These are phyloP conservation scores for Phaethon lepturus DNA, from an alignment of 2,113 vertebrate species.

Conservation along the genomic window DNA sequence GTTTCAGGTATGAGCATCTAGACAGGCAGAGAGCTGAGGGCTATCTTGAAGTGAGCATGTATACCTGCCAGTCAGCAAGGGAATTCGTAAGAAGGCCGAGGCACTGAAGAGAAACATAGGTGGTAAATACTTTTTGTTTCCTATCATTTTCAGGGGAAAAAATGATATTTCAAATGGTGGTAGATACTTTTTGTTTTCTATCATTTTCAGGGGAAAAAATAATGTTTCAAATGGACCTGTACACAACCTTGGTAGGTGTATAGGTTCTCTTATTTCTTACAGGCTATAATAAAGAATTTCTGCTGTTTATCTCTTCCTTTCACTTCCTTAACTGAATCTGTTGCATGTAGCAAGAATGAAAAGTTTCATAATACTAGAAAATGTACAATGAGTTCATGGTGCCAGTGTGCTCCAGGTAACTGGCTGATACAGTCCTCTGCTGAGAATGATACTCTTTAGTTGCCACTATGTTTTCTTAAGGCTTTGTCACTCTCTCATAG, in stretches of 20 bases:
- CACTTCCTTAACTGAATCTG: background rate
- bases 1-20: background rate
- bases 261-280: background rate
- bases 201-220: too few relatives aligned
- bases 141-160: background rate
- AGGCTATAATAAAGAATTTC: background rate
- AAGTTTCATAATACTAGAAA: background rate
- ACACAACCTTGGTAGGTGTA: background rate
- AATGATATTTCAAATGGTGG: background rate
- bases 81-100: background rate
- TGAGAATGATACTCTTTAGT: background rate
- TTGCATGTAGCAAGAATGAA: background rate
- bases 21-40: background rate
- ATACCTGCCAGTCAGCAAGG: background rate
- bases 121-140: background rate
- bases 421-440: background rate
- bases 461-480: background rate
- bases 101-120: background rate
- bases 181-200: too few relatives aligned
- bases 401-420: background rate
- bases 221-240: background rate
- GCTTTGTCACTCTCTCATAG: background rate
- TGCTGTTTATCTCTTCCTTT: background rate
- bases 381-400: background rate
- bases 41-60: background rate